These are phyloP conservation scores for Zapornia atra DNA, from an alignment of 2,113 vertebrate genomes.

Conservation along the genomic window DNA sequence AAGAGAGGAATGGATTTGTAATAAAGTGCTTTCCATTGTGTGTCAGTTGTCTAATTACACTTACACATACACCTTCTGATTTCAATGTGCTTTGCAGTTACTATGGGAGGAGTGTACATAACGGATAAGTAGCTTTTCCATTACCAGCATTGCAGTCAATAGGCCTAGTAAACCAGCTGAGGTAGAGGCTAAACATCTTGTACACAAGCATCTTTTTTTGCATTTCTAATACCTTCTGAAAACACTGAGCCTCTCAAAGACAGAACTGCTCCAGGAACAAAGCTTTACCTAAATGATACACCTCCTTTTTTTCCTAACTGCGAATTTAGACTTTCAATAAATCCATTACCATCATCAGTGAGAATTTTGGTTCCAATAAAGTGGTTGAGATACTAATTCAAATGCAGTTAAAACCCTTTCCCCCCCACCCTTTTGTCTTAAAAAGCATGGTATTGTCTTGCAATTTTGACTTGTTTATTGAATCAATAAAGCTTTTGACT, in stretches of 20 bases:
- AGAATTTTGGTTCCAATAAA: background rate
- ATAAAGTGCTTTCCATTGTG: background rate
- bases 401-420: background rate
- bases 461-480: background rate
- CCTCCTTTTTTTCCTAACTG: background rate
- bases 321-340: background rate
- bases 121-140: background rate
- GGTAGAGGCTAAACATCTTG: background rate
- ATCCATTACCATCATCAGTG: background rate
- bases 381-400: background rate
- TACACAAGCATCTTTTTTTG: background rate
- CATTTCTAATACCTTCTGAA: background rate
- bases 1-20: background rate
- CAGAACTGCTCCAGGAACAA: background rate
- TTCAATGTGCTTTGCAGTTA: background rate
- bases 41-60: background rate
- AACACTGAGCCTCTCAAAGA: background rate
- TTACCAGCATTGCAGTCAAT: background rate
- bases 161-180: background rate
- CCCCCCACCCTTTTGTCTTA: background rate
- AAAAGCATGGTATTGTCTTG: background rate
- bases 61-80: background rate
- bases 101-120: background rate
- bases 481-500: background rate
- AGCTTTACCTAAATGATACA: background rate